phyloP scores from a whole-genome alignment of 2,888 invertebrate species.

The Luffia ferchaultella region DNA sequence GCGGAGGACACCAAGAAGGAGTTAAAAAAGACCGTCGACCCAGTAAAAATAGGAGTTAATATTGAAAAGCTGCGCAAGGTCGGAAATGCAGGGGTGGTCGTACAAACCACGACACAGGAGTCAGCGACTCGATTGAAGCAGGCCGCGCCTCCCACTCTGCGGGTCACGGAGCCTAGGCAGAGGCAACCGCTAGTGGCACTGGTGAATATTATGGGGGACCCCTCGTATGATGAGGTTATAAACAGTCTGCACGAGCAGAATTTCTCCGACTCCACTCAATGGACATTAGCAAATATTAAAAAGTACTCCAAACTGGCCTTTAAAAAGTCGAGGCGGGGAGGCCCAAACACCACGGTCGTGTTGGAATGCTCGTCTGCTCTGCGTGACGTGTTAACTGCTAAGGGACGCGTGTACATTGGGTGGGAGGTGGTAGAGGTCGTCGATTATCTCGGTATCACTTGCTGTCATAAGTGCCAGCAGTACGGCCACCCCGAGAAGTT shows the following conservation, averaged over 20 bases:
- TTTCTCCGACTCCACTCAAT: background rate
- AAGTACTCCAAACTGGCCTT: background rate
- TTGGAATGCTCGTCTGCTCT: too few relatives aligned
- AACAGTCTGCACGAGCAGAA: conserved; percentile 5
- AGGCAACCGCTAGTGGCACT: background rate
- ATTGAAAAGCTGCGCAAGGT: background rate
- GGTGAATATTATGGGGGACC: background rate
- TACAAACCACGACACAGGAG: background rate
- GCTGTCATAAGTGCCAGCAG: too few relatives aligned
- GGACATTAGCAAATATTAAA: too few relatives aligned
- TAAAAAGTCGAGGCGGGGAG: too few relatives aligned
- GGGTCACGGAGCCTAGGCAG: background rate
- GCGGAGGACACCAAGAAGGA: background rate
- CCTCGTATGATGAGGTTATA: background rate
- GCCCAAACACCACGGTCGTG: too few relatives aligned
- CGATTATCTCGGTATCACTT: too few relatives aligned
- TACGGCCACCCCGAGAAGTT: too few relatives aligned
- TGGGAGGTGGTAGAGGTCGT: too few relatives aligned
- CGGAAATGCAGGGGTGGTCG: background rate
- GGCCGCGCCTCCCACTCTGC: background rate
- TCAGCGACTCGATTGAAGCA: background rate
- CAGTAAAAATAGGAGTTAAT: background rate
- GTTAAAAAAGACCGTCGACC: background rate
- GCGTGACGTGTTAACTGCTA: too few relatives aligned
- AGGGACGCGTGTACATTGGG: too few relatives aligned